Evolutionary conservation across 2,113 vertebrate genomes (phyloP), one percentile per base, ranked within the genome.

Genomic region (Martes martes): DNA sequence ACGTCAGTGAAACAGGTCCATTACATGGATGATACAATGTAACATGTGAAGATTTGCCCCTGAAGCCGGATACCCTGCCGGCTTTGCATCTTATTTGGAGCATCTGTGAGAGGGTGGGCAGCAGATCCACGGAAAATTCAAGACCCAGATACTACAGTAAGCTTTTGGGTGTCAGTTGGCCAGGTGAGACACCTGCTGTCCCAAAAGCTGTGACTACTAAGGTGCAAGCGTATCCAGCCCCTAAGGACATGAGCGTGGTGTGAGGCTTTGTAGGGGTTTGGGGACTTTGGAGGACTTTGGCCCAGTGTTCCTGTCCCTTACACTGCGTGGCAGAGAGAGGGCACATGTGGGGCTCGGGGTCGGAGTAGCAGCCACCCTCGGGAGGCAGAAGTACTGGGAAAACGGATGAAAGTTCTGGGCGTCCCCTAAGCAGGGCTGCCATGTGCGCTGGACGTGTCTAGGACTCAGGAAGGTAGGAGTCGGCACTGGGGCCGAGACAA

Each of bases 361-460:
- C 11, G 2, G 52, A 15, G 19, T 7, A 81, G 52, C 33, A 81
- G 59, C 11, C 6, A 23, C 50, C 33, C 15, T 15, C 50, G 57
- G 50, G 14, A 15, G 24, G 19, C 33, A 36, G 24, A 81, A 36
- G 9, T 21, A n/a, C 73, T 28, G 28, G 73, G 42, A 8, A 74
- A 28, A 18, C 4, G 1, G 3, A 8, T 15, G 7, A 47, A 24
- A 26, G 79, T 52, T 39, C n/a, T 82, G 79, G 33, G 52, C n/a
- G 4, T 36, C 79, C 14, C 50, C 21, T 4, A 36, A 39, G 52
- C 52, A 39, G 33, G 23, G n/a, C 21, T 39, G 11, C n/a, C 4
- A 4, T 14, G 0, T 59, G 79, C 4, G 13, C 24, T n/a, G 21
- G 31, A 52, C 2, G 7, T 0, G 11, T 82, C 21, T 39, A 13